These are phyloP conservation scores for Callospermophilus lateralis DNA, from an alignment of 2,113 vertebrate genomes.

Conservation along the genomic window DNA sequence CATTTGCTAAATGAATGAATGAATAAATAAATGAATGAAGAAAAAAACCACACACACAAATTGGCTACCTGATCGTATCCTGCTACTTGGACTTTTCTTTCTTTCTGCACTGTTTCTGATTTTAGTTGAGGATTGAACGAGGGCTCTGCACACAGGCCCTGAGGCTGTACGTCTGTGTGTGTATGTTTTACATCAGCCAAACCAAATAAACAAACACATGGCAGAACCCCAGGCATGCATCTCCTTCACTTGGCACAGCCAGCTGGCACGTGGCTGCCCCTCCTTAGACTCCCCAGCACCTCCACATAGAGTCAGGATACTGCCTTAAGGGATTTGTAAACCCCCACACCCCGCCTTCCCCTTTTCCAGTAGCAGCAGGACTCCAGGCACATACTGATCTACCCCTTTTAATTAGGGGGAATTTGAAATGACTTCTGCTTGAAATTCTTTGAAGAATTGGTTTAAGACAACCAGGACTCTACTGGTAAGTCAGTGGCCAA, in stretches of 20 bases:
- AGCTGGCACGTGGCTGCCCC: constrained; percentile 80
- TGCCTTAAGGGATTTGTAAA: constrained; percentile 55
- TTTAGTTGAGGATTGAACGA: constrained; percentile 59
- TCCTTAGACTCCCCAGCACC: constrained; percentile 54
- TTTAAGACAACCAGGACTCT: neutral
- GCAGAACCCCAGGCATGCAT: constrained; percentile 77
- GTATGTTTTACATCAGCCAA: constrained; percentile 82
- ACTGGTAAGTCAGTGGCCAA: neutral
- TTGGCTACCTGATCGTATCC: neutral
- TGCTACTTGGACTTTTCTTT: neutral
- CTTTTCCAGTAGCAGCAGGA: constrained; percentile 11
- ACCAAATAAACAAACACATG: constrained; percentile 85
- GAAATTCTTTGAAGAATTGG: constrained; percentile 22
- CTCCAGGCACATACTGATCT: constrained; percentile 2
- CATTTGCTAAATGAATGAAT: constrained; percentile 2
- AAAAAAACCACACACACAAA: neutral
- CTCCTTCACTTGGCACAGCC: constrained; percentile 79
- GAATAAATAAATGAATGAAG: neutral
- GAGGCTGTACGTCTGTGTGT: constrained; percentile 77
- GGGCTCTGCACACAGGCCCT: constrained; percentile 66
- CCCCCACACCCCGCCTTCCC: neutral
- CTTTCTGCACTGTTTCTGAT: constrained; percentile 52
- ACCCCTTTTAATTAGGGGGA: constrained; percentile 63
- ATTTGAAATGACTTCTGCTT: constrained; percentile 59
- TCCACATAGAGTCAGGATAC: constrained; percentile 49